Percentiles rank a stretch among this genome's conserved stretches.
Evolutionary conservation across 2,888 invertebrate species (phyloP).

Genomic region (Metacarcinus magister): DNA sequence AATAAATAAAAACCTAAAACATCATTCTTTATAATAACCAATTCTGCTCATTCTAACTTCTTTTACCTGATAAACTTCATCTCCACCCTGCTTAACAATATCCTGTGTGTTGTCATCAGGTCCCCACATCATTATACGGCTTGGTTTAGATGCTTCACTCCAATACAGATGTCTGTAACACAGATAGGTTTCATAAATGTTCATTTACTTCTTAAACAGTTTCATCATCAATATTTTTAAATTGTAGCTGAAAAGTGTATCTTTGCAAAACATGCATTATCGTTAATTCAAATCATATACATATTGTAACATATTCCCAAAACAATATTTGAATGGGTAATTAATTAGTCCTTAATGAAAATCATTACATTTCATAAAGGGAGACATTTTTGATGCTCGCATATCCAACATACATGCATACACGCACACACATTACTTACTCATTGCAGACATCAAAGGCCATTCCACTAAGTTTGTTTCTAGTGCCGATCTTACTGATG

Average conservation of each 20-base stretch:
- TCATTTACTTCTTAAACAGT: not conserved
- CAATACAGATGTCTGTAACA: not conserved
- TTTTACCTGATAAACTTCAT: constrained; percentile 44
- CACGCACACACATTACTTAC: constrained; percentile 49
- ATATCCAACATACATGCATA: no score
- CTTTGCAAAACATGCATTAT: not conserved
- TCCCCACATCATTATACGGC: constrained; percentile 41
- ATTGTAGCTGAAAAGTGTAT: not conserved
- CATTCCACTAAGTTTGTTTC: constrained; percentile 56
- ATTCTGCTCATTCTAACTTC: not conserved
- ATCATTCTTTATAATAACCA: not conserved
- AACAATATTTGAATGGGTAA: not conserved
- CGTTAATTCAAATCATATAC: not conserved
- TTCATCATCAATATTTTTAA: not conserved
- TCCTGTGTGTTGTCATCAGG: not conserved
- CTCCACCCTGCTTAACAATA: not conserved
- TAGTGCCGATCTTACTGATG: not conserved
- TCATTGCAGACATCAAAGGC: constrained; percentile 66
- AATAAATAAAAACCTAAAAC: not conserved
- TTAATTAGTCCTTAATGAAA: not conserved
- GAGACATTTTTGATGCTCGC: not conserved
- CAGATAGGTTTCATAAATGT: not conserved
- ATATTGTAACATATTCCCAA: not conserved
- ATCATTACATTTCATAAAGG: not conserved
- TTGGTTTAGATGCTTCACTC: not conserved